Percentiles rank a stretch among this genome's conserved stretches.
Conservation (phyloP, 2,888 invertebrate species). For the Perizoma flavofasciatum region DNA sequence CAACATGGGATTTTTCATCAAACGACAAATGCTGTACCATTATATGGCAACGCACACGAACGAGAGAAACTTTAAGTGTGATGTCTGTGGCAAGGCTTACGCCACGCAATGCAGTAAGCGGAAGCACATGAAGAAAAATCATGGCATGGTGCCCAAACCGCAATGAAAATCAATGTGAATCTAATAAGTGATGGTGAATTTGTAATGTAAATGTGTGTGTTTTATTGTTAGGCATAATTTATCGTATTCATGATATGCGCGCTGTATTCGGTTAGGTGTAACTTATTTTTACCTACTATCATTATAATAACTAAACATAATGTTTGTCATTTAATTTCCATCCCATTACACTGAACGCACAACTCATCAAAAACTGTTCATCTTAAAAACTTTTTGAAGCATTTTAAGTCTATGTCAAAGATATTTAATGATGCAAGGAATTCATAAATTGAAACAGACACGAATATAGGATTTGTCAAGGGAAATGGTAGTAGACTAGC, state of each 20-base stretch:
- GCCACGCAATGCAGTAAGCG: constrained; percentile 72
- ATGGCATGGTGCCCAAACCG: constrained; percentile 45
- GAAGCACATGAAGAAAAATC: constrained; percentile 76
- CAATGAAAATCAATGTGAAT: constrained; percentile 32
- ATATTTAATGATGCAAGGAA: too few relatives aligned
- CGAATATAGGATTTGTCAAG: too few relatives aligned
- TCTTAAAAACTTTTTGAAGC: too few relatives aligned
- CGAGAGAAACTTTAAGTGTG: constrained; percentile 83
- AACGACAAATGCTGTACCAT: constrained; percentile 48
- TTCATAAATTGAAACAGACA: too few relatives aligned
- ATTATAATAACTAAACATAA: too few relatives aligned
- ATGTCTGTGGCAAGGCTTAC: constrained; percentile 84
- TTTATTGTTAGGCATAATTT: constrained; percentile 8
- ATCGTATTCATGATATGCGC: not conserved
- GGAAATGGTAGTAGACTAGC: not conserved
- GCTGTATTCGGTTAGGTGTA: too few relatives aligned
- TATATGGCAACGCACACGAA: constrained; percentile 77
- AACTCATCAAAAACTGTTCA: too few relatives aligned
- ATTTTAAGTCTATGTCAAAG: too few relatives aligned
- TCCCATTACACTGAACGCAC: too few relatives aligned
- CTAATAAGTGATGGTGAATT: constrained; percentile 10
- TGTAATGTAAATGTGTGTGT: constrained; percentile 10
- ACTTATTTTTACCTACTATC: too few relatives aligned
- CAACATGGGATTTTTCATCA: constrained; percentile 75
- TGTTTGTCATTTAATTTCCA: too few relatives aligned